Percentiles rank a stretch among this genome's conserved stretches.
phyloP scores from a whole-genome alignment of 92 coral and sea anemone species.

The Palythoa caribaeorum region DNA sequence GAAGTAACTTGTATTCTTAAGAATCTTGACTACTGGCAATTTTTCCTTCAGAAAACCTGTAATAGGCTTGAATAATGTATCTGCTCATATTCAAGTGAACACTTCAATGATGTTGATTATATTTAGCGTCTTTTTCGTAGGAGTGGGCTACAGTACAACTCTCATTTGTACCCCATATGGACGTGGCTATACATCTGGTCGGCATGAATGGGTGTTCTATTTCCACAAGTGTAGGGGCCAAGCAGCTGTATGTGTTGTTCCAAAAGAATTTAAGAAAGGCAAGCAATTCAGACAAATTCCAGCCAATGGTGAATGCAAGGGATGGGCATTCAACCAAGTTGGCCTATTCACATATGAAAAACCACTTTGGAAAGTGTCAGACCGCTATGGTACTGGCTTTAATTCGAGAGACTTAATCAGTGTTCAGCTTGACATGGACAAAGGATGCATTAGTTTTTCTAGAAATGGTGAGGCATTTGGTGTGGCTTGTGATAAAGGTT shows the following conservation, averaged over 20 bases:
- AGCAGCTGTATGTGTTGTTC: constrained; percentile 85
- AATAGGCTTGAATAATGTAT: too few species aligned
- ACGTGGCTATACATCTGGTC: constrained; percentile 79
- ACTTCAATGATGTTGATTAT: not conserved
- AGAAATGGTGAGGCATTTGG: constrained; percentile 83
- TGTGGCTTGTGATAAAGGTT: constrained; percentile 72
- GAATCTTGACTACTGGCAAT: too few species aligned
- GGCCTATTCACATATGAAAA: constrained; percentile 83
- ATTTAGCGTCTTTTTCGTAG: constrained; percentile 19
- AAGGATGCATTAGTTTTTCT: constrained; percentile 81
- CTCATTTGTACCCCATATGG: constrained; percentile 86
- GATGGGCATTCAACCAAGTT: constrained; percentile 88
- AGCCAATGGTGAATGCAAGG: constrained; percentile 66
- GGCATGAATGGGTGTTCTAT: constrained; percentile 93
- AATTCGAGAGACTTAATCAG: constrained; percentile 88
- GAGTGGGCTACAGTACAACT: constrained; percentile 85
- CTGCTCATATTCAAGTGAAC: too few species aligned
- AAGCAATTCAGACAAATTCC: constrained; percentile 68
- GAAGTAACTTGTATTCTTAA: too few species aligned
- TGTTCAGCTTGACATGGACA: constrained; percentile 78
- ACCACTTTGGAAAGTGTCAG: constrained; percentile 80
- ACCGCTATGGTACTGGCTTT: constrained; percentile 61
- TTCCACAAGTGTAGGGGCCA: constrained; percentile 88
- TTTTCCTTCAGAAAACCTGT: too few species aligned
- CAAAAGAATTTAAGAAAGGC: constrained; percentile 69